phyloP scores from a whole-genome alignment of 2,888 invertebrate species.

The Campoplex nolae region DNA sequence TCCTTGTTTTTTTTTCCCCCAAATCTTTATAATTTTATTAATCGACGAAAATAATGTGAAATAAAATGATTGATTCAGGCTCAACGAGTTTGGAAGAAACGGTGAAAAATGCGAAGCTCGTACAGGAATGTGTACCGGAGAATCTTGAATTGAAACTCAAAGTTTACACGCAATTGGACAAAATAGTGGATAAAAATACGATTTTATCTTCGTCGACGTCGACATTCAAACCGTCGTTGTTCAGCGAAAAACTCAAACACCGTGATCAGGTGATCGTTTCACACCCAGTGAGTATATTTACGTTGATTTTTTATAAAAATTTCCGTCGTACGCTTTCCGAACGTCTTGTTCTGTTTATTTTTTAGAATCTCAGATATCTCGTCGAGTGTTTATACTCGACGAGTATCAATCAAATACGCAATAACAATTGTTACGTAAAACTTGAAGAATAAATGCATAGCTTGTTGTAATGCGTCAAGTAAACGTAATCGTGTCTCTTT shows the following conservation, averaged over 20 bases:
- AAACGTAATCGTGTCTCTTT: background rate
- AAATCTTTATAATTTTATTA: background rate
- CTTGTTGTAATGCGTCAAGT: background rate
- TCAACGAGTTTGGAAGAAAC: slow-evolving; percentile 89
- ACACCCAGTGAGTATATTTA: slow-evolving; percentile 89
- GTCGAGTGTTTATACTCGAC: slow-evolving; percentile 17
- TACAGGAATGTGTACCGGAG: slow-evolving; percentile 98
- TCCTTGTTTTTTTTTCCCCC: background rate
- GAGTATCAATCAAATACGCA: slow-evolving; percentile 39
- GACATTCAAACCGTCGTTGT: slow-evolving; percentile 94
- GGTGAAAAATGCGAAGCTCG: slow-evolving; percentile 91
- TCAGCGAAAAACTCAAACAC: slow-evolving; percentile 93
- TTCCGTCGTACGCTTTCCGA: background rate
- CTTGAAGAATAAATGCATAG: background rate
- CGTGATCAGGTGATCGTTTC: slow-evolving; percentile 91
- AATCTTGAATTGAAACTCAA: slow-evolving; percentile 93
- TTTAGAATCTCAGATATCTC: slow-evolving; percentile 19
- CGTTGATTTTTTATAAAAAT: background rate
- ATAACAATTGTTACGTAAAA: slow-evolving; percentile 32
- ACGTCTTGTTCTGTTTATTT: background rate
- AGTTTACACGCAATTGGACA: slow-evolving; percentile 92
- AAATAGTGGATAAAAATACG: slow-evolving; percentile 90
- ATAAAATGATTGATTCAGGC: slow-evolving; percentile 84
- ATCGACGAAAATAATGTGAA: background rate
- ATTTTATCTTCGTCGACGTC: slow-evolving; percentile 97